Base-by-base conservation (phyloP, 1,140 invertebrate genomes). In the Bombyx mandarina region DNA sequence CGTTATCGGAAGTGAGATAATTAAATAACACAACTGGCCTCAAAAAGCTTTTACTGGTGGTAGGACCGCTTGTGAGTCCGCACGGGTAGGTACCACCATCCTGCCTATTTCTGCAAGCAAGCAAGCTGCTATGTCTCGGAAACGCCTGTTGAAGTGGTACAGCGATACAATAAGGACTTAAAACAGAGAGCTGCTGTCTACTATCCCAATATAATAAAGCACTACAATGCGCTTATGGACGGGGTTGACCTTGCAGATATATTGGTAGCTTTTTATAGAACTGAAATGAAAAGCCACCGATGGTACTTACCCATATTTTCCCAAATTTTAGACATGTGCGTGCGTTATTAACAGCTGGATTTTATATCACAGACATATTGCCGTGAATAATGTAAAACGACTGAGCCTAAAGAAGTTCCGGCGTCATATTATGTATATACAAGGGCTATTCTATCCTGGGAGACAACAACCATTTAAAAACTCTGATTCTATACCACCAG, bases 201-300 rank as follows among this genome's bases (percentile, higher is more conserved):
- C 46, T 65, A 65, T 57, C 60, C 65, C n/a, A 57, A 65, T 52
- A 50, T 64, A 57, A 62, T 67, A 63, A 66, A 65, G 58, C 60
- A 66, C 12, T 66, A 73, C 47, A 67, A 65, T 48, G 54, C 57
- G 0, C 58, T 65, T 57, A 67, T 69, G 70, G 64, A 60, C 1
- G 65, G 56, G 12, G 62, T 67, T 18, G 64, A 69, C 55, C 56
- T 72, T 45, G 61, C 60, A 60, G 62, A 69, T 60, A 69, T 69
- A 44, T 54, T 48, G 8, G n/a, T 52, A 10, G 9, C 52, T 52
- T 59, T 57, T 8, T 66, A 69, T 58, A 65, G 65, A 61, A 65
- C 62, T 5, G 50, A 64, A 43, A 57, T 66, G 47, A 65, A 62
- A 65, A 59, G 65, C 58, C 62, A 67, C 47, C 54, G 61, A 60